phyloP scores from a whole-genome alignment of 1,140 invertebrate species.

The Brachionus paranguensis region DNA sequence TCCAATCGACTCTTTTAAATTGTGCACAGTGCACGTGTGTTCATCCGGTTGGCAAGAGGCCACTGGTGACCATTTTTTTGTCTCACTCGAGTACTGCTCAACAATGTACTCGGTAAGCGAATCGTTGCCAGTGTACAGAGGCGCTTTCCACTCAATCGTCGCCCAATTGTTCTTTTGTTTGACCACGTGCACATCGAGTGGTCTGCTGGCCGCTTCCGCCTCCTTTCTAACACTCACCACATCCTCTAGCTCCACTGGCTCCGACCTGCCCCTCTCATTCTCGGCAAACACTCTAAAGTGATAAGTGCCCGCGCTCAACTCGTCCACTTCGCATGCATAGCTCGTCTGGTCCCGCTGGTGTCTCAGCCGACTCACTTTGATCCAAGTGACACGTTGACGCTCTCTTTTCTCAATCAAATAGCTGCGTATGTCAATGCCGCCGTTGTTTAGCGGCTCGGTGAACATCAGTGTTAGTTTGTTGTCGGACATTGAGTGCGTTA shows the following conservation, averaged over 20 bases:
- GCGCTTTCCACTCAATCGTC: conserved; percentile 76
- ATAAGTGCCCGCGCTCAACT: conserved; percentile 84
- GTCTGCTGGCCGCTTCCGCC: conserved; percentile 56
- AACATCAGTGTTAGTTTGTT: conserved; percentile 14
- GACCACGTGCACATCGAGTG: conserved; percentile 74
- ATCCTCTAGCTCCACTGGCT: conserved; percentile 59
- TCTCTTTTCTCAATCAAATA: conserved; percentile 33
- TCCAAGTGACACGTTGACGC: background rate
- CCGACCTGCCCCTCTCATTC: conserved; percentile 88
- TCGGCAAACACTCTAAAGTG: conserved; percentile 96
- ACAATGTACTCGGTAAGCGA: conserved; percentile 66
- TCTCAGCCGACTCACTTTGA: conserved; percentile 23
- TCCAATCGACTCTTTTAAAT: conserved; percentile 62
- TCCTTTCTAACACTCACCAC: background rate
- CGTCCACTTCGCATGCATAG: conserved; percentile 61
- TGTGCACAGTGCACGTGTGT: conserved; percentile 42
- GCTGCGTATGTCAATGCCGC: background rate
- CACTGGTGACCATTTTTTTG: conserved; percentile 72
- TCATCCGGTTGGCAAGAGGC: conserved; percentile 43
- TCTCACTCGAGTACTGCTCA: conserved; percentile 61
- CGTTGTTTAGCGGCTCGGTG: background rate
- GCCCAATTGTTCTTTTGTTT: conserved; percentile 71
- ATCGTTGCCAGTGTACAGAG: conserved; percentile 88
- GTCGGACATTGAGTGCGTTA: background rate
- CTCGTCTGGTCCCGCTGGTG: background rate